Evolutionary conservation across 2,797 vertebrate species (phyloP).

Genomic region (Micrastur ruficollis): DNA sequence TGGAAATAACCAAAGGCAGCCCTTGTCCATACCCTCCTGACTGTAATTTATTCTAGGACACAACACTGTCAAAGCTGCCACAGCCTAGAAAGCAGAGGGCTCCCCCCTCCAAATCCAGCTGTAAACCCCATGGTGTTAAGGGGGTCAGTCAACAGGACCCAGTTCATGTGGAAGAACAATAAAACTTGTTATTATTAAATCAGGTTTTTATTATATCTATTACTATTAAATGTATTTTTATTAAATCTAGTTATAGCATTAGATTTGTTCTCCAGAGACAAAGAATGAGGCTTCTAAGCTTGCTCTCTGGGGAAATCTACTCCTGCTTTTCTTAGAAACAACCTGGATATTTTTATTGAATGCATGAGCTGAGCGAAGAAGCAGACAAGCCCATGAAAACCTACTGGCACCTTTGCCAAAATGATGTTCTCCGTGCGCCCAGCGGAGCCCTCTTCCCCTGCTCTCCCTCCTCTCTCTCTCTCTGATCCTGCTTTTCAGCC

Average conservation of each 20-base stretch:
- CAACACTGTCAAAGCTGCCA: constrained; percentile 15
- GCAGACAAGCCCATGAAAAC: constrained; percentile 56
- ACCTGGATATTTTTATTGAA: constrained; percentile 45
- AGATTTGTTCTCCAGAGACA: constrained; percentile 32
- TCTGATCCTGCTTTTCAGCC: constrained; percentile 64
- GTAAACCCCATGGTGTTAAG: neutral
- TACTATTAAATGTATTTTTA: constrained; percentile 24
- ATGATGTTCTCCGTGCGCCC: constrained; percentile 12
- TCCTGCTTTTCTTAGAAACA: constrained; percentile 38
- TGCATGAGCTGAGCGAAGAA: neutral
- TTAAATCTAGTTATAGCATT: neutral
- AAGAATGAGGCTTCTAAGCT: constrained; percentile 1
- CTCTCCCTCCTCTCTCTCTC: constrained; percentile 53
- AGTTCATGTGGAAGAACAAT: neutral
- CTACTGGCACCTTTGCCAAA: constrained; percentile 62
- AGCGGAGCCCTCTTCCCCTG: constrained; percentile 46
- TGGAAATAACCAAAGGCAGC: constrained; percentile 77
- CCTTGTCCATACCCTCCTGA: constrained; percentile 75
- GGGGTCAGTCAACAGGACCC: neutral
- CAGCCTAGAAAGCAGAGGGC: neutral
- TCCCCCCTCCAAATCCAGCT: neutral
- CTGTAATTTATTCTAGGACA: constrained; percentile 75
- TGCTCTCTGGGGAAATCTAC: constrained; percentile 32
- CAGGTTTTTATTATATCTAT: constrained; percentile 7
- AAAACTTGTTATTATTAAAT: constrained; percentile 22